phyloP scores from a whole-genome alignment of 2,888 invertebrate genomes.

The Pyralis farinalis region DNA sequence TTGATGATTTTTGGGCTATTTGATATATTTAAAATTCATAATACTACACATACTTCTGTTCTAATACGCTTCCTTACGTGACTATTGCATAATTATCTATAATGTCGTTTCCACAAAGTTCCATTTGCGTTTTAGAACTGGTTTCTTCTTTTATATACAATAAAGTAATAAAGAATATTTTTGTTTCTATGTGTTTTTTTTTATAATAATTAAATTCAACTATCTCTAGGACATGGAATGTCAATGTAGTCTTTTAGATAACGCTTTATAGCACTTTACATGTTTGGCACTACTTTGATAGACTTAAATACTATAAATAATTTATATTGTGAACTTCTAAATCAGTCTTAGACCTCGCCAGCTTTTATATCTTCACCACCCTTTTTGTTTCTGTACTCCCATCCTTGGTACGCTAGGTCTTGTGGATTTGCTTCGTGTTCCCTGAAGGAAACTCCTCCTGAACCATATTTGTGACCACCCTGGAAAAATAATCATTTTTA shows the following conservation, averaged over 20 bases:
- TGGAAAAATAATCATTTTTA: slow-evolving; percentile 34
- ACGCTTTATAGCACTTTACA: slow-evolving; percentile 2
- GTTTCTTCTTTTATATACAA: no score
- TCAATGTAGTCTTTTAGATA: neutral
- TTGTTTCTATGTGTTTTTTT: no score
- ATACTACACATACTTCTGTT: no score
- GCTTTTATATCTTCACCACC: slow-evolving; percentile 71
- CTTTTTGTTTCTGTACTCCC: slow-evolving; percentile 83
- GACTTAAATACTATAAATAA: slow-evolving; percentile 3
- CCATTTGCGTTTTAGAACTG: no score
- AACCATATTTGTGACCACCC: slow-evolving; percentile 60
- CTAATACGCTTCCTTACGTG: no score
- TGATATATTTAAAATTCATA: no score
- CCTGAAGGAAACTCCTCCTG: slow-evolving; percentile 83
- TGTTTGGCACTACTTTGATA: slow-evolving; percentile 2
- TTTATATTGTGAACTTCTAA: neutral
- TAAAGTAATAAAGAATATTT: no score
- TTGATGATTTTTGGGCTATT: no score
- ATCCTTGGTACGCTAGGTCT: slow-evolving; percentile 88
- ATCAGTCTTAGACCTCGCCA: slow-evolving; percentile 49
- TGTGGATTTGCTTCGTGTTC: slow-evolving; percentile 81
- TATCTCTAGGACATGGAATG: no score
- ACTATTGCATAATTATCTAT: no score
- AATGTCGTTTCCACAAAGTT: no score
- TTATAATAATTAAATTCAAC: no score